A percentile compares a stretch with the other conserved stretches of the same genome.
Conservation (phyloP, 2,113 vertebrate genomes). For the Eubucco bourcierii region DNA sequence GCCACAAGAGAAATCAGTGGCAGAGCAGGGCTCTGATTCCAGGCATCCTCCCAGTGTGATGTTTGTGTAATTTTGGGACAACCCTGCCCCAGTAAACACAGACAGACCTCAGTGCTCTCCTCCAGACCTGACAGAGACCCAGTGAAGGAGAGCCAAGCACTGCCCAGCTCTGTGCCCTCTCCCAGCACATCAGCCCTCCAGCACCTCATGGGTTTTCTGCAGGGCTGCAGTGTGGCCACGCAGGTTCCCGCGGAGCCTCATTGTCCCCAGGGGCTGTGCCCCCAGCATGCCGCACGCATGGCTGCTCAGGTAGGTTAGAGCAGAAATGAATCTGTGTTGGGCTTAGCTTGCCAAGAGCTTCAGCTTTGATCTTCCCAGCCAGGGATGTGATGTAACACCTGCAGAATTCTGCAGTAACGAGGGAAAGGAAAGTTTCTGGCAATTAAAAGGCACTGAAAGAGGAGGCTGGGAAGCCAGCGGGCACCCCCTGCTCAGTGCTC, state of each 20-base stretch:
- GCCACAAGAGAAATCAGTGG: not conserved
- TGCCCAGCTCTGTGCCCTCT: fast-evolving
- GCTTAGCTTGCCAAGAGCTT: not conserved
- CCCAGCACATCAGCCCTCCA: not conserved
- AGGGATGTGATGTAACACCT: constrained; percentile 48
- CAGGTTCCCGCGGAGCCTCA: not conserved
- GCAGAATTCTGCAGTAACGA: not conserved
- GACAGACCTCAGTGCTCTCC: not conserved
- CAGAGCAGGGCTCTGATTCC: not conserved
- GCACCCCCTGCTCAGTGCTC: not conserved
- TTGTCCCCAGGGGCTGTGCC: not conserved
- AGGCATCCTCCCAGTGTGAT: not conserved
- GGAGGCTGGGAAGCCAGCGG: not conserved
- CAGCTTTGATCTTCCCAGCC: constrained; percentile 35
- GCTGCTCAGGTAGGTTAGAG: not conserved
- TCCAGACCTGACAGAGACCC: not conserved
- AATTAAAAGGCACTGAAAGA: not conserved
- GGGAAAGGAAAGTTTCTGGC: not conserved
- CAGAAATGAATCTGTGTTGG: not conserved
- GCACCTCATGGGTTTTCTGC: fast-evolving
- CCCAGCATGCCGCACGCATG: not conserved
- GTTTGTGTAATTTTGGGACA: not conserved
- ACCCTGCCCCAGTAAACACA: not conserved
- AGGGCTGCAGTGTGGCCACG: not conserved
- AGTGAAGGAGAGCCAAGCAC: not conserved